Evolutionary conservation across 2,888 invertebrate species (phyloP).

Genomic region (Beris morrisii): DNA sequence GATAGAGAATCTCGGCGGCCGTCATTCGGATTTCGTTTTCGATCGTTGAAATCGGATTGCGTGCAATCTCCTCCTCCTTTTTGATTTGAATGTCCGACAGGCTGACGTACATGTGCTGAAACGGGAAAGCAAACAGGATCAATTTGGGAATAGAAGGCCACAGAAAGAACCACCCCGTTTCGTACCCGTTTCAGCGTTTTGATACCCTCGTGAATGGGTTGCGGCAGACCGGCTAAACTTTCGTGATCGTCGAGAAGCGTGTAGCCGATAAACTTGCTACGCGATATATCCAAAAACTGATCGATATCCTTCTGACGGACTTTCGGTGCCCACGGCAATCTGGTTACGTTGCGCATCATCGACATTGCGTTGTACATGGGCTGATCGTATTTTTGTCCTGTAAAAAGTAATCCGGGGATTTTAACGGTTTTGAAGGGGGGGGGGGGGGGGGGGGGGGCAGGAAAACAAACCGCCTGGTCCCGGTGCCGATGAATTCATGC

Average conservation of each 20-base stretch:
- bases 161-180: too few species aligned
- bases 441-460: too few species aligned
- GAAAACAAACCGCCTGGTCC: slow-evolving; percentile 33
- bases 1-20: slow-evolving; percentile 86
- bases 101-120: slow-evolving; percentile 90
- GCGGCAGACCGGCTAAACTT: slow-evolving; percentile 92
- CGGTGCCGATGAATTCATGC: slow-evolving; percentile 42
- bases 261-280: slow-evolving; percentile 96
- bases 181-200: slow-evolving; percentile 76
- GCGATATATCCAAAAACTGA: slow-evolving; percentile 84
- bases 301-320: slow-evolving; percentile 93
- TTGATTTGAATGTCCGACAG: slow-evolving; percentile 89
- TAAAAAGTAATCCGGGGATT: slow-evolving; percentile 6
- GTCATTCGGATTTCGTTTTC: slow-evolving; percentile 79
- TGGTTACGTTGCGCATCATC: slow-evolving; percentile 50
- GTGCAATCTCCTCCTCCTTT: slow-evolving; percentile 86
- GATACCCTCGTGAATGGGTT: slow-evolving; percentile 95
- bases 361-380: slow-evolving; percentile 42
- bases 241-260: slow-evolving; percentile 82
- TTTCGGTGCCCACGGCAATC: slow-evolving; percentile 95
- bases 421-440: too few species aligned
- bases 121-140: slow-evolving; percentile 28
- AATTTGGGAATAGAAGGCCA: not conserved
- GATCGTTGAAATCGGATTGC: slow-evolving; percentile 85
- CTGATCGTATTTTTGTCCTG: slow-evolving; percentile 40